Percentiles rank a stretch among this genome's conserved stretches.
Evolutionary conservation across 2,888 invertebrate genomes (phyloP).

Genomic region (Latheticus oryzae): DNA sequence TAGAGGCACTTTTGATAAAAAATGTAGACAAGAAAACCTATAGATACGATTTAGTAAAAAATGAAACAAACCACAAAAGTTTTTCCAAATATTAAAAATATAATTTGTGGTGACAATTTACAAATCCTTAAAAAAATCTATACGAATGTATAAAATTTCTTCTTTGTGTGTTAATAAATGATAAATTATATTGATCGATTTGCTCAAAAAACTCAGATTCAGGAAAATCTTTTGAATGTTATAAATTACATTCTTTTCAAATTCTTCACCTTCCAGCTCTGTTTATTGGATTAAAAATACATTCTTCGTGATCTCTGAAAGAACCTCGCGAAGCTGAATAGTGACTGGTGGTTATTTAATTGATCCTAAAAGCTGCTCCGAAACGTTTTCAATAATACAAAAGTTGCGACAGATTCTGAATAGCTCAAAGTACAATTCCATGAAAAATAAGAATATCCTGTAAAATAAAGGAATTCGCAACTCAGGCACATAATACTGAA

Average conservation of each 20-base stretch:
- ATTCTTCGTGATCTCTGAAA: slow-evolving; percentile 7
- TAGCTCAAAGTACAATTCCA: slow-evolving; percentile 24
- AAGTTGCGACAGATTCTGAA: slow-evolving; percentile 23
- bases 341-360: slow-evolving; percentile 33
- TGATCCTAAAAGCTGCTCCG: slow-evolving; percentile 24
- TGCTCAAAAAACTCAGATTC: no score
- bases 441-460: slow-evolving; percentile 4
- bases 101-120: slow-evolving; percentile 17
- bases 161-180: slow-evolving; percentile 7
- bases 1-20: slow-evolving; percentile 30
- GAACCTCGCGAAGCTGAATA: slow-evolving; percentile 14
- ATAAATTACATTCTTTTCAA: slow-evolving; percentile 11
- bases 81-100: slow-evolving; percentile 18
- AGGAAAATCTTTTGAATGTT: slow-evolving; percentile 3
- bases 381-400: slow-evolving; percentile 26
- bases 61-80: slow-evolving; percentile 14
- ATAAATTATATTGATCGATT: slow-evolving; percentile 4
- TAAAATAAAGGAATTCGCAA: no score
- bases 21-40: slow-evolving; percentile 18
- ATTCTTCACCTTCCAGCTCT: slow-evolving; percentile 4
- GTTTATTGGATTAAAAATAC: slow-evolving; percentile 17
- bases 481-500: no score
- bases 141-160: neutral
- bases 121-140: slow-evolving; percentile 1
- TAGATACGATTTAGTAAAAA: slow-evolving; percentile 20